Conservation (phyloP, 2,113 vertebrate genomes). For the Tauraco erythrolophus region DNA sequence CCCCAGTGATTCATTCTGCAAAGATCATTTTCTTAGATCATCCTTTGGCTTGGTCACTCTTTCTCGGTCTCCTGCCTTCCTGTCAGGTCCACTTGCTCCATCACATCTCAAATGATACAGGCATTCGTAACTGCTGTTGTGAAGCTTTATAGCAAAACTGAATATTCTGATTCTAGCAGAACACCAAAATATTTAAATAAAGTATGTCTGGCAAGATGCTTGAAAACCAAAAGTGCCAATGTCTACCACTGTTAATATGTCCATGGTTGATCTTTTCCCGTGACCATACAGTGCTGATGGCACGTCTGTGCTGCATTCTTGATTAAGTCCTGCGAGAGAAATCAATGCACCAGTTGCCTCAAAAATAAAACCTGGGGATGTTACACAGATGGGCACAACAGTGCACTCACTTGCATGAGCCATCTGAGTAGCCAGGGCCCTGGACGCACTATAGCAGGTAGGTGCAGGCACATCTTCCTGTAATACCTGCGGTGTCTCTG, state of each 20-base stretch:
- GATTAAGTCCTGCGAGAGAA: background rate
- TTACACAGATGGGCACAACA: background rate
- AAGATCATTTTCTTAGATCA: background rate
- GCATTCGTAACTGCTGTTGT: background rate
- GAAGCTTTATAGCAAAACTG: background rate
- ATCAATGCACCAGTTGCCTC: background rate
- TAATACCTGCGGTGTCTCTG: background rate
- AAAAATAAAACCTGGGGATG: background rate
- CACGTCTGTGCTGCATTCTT: background rate
- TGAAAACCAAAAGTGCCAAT: background rate
- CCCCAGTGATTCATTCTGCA: background rate
- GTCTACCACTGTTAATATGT: background rate
- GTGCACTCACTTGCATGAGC: background rate
- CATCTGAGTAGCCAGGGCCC: background rate
- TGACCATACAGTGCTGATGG: background rate
- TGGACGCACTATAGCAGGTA: background rate
- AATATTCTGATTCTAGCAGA: background rate
- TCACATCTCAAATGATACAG: background rate
- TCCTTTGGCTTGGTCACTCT: background rate
- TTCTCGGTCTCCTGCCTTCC: background rate
- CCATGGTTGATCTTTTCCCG: fast-evolving
- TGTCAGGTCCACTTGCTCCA: background rate
- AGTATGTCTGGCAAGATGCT: background rate
- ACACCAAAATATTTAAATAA: background rate
- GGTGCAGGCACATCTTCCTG: background rate